phyloP scores from a whole-genome alignment of 2,888 invertebrate genomes.

The Caenorhabditis sinica region DNA sequence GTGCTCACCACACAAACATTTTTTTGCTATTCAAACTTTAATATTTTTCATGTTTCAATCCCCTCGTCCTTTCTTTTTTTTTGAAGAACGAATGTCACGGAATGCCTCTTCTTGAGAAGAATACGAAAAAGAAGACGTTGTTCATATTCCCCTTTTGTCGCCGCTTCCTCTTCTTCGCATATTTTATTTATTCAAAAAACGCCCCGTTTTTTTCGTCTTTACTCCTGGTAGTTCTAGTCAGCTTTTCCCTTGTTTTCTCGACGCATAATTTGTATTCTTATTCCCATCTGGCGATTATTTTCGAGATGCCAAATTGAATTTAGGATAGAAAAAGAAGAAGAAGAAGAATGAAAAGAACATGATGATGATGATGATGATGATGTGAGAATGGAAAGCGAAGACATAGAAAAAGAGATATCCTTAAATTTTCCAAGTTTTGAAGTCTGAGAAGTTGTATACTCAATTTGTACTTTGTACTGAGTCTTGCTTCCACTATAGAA shows the following conservation, averaged over 20 bases:
- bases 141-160: conserved; percentile 29
- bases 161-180: conserved; percentile 18
- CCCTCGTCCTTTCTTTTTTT: conserved; percentile 26
- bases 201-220: conserved; percentile 8
- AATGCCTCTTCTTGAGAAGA: conserved; percentile 12
- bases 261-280: conserved; percentile 49
- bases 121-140: conserved; percentile 30
- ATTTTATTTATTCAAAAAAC: conserved; percentile 42
- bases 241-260: neutral
- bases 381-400: too few relatives aligned
- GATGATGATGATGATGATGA: conserved; percentile 22
- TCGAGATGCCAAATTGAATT: conserved; percentile 44
- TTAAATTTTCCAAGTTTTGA: conserved; percentile 23
- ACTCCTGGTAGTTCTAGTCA: neutral
- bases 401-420: conserved; percentile 17
- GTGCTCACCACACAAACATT: conserved; percentile 27
- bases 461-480: neutral
- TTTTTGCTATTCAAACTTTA: conserved; percentile 26
- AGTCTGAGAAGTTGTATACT: conserved; percentile 1
- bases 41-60: conserved; percentile 28
- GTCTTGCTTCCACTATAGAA: neutral
- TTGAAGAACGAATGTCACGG: conserved; percentile 39
- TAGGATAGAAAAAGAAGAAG: conserved; percentile 10
- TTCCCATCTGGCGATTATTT: conserved; percentile 56
- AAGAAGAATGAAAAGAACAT: conserved; percentile 15